Percentiles rank a stretch among this genome's conserved stretches.
These are phyloP conservation scores for Todiramphus saurophagus DNA, from an alignment of 2,113 vertebrate genomes.

Conservation along the genomic window DNA sequence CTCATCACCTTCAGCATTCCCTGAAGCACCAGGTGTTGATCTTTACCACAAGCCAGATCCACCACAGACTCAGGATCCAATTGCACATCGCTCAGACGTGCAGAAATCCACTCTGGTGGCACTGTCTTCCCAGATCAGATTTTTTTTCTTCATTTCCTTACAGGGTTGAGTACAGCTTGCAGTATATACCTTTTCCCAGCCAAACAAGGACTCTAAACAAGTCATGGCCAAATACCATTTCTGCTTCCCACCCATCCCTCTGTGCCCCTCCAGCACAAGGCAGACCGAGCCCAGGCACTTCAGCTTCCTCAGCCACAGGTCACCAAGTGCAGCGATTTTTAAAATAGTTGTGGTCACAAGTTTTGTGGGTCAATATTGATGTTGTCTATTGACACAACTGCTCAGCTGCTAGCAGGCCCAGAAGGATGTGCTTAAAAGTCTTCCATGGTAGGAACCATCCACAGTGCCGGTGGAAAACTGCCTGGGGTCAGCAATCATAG, in stretches of 20 bases:
- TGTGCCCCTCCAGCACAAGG: conserved; percentile 3
- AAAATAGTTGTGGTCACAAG: conserved; percentile 52
- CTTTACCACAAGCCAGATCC: not conserved
- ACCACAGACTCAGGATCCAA: not conserved
- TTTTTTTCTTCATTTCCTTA: not conserved
- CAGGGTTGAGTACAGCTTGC: not conserved
- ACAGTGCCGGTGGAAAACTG: not conserved
- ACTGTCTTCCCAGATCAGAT: not conserved
- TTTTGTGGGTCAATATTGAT: conserved; percentile 41
- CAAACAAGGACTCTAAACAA: not conserved
- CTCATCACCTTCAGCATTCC: not conserved
- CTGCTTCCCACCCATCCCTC: not conserved
- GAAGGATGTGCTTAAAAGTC: conserved; percentile 8
- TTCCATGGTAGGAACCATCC: not conserved
- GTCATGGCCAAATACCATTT: not conserved
- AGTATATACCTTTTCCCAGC: not conserved
- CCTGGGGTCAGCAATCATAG: fast-evolving
- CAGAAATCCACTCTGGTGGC: not conserved
- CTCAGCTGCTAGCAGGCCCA: conserved; percentile 18
- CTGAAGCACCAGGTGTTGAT: not conserved
- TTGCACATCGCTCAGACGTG: not conserved
- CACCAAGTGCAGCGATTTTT: conserved; percentile 36
- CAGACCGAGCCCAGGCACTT: conserved; percentile 13
- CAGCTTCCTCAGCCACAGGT: conserved; percentile 37
- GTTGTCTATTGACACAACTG: conserved; percentile 51